A percentile compares a stretch with the other conserved stretches of the same genome.
These are phyloP conservation scores for Apamea crenata DNA, from an alignment of 2,888 invertebrate species.

Conservation along the genomic window DNA sequence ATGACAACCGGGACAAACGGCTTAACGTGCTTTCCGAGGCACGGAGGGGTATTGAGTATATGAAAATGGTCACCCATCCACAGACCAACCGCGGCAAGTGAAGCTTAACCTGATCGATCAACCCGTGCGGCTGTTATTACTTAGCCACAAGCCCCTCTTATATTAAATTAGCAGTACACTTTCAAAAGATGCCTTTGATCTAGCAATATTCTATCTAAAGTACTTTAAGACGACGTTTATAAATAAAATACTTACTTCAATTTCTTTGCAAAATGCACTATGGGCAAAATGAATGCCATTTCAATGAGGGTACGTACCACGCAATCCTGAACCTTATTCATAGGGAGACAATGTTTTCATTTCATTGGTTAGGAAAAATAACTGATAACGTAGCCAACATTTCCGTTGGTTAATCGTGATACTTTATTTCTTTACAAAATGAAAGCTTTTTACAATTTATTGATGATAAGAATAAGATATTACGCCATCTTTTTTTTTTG, in stretches of 20 bases:
- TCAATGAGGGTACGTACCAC: background rate
- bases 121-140: too few relatives aligned
- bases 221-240: conserved; percentile 31
- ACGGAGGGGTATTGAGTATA: too few relatives aligned
- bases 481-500: too few relatives aligned
- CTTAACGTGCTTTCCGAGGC: too few relatives aligned
- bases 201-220: conserved; percentile 14
- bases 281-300: conserved; percentile 31
- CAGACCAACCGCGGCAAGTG: too few relatives aligned
- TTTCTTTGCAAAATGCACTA: conserved; percentile 43
- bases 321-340: background rate
- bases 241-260: conserved; percentile 49
- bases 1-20: too few relatives aligned
- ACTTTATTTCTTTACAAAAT: conserved; percentile 12
- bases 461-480: background rate
- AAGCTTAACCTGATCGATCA: too few relatives aligned
- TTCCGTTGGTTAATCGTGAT: conserved; percentile 18
- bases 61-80: too few relatives aligned
- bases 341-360: background rate
- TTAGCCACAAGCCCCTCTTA: too few relatives aligned
- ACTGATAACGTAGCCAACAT: conserved; percentile 15
- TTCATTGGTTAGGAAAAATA: conserved; percentile 4
- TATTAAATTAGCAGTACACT: background rate
- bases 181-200: background rate
- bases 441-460: background rate